These are phyloP conservation scores for Campopleginae sp. DNA, from an alignment of 2,888 invertebrate species.

Conservation along the genomic window DNA sequence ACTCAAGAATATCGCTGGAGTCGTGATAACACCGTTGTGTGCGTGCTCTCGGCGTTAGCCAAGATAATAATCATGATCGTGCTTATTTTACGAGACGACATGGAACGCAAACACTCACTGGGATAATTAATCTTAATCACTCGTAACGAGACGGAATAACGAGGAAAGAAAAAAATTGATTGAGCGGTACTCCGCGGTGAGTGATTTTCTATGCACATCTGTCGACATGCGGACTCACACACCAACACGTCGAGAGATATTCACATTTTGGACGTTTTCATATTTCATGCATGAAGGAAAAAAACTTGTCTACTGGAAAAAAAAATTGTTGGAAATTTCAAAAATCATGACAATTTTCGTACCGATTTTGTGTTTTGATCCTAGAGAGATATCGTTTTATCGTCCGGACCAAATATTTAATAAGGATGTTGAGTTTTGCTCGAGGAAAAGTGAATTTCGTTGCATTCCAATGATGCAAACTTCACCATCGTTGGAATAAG, in stretches of 20 bases:
- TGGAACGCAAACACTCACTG: neutral
- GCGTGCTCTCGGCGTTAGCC: conserved; percentile 22
- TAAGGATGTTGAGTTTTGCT: too few relatives aligned
- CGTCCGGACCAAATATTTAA: too few relatives aligned
- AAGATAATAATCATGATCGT: conserved; percentile 24
- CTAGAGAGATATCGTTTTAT: too few relatives aligned
- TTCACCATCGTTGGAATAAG: too few relatives aligned
- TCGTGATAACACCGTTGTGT: neutral
- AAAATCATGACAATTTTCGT: too few relatives aligned
- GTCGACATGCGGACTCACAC: neutral
- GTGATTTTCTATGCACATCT: conserved; percentile 20
- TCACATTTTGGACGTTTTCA: neutral
- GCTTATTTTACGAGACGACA: conserved; percentile 35
- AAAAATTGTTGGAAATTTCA: too few relatives aligned
- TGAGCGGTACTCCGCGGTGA: neutral
- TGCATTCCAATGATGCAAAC: too few relatives aligned
- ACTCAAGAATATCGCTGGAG: conserved; percentile 4
- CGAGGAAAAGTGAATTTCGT: too few relatives aligned
- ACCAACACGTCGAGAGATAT: neutral
- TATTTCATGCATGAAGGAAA: neutral
- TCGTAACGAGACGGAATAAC: conserved; percentile 35
- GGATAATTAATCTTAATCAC: conserved; percentile 41
- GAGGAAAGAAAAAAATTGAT: conserved; percentile 25
- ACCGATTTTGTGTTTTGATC: too few relatives aligned
- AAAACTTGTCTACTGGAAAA: too few relatives aligned